These are phyloP conservation scores for Dicerorhinus sumatrensis DNA, from an alignment of 2,113 vertebrate species.

Conservation along the genomic window DNA sequence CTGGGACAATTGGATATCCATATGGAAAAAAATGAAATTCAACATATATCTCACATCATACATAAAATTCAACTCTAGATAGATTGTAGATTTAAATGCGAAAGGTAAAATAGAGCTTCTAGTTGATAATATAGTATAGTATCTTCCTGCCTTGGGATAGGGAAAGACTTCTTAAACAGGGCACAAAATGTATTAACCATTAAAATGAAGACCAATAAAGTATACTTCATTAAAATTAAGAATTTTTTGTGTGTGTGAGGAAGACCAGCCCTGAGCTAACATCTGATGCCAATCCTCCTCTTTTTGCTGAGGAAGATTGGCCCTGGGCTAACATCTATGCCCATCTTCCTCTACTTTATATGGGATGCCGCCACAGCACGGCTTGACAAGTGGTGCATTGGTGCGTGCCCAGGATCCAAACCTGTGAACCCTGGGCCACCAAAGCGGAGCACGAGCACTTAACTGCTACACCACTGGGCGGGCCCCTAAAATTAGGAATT, in stretches of 20 bases:
- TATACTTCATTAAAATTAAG: not conserved
- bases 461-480: too few species aligned
- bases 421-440: too few species aligned
- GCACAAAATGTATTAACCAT: not conserved
- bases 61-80: not conserved
- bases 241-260: not conserved
- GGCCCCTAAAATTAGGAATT: not conserved
- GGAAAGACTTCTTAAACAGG: not conserved
- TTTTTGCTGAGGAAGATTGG: too few species aligned
- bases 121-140: not conserved
- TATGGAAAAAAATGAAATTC: not conserved
- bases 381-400: too few species aligned
- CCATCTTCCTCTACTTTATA: too few species aligned
- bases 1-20: not conserved
- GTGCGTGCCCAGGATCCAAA: too few species aligned
- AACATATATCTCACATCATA: not conserved
- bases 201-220: not conserved
- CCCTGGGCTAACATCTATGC: too few species aligned
- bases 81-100: not conserved
- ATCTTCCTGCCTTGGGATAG: not conserved
- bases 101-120: not conserved
- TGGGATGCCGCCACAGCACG: too few species aligned
- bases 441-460: too few species aligned
- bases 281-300: too few species aligned
- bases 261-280: too few species aligned